Base-by-base conservation (phyloP, 37 sponge, comb jelly and placozoan genomes). In the Aplysina aerophoba region DNA sequence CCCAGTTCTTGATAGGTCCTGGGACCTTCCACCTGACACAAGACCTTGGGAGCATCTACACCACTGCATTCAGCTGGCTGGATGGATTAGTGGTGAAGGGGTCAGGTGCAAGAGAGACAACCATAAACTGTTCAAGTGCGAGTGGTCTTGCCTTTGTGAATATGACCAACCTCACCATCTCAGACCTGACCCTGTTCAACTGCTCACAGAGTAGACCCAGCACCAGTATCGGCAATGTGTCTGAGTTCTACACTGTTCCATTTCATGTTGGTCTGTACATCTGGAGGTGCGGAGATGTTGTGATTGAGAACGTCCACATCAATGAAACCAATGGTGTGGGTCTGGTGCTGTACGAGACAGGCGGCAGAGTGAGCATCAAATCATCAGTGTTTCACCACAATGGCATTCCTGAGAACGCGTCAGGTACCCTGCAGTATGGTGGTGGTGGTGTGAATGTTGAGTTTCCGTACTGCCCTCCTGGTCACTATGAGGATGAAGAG, bases 331-430 rank as follows among this genome's bases (percentile, higher is more conserved):
- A 27, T 1, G 71, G 71, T 69, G 71, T 69, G 28, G 71, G 71
- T 69, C 71, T 69, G 28, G 71, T 69, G 33, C 27, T 69, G 71
- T 69, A 69, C 6, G 71, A 69, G 71, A 69, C 71, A 34, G 71
- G 71, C 13, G 71, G 71, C 34, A 69, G 34, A 69, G 71, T 69
- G 34, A 17, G 17, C 17, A 35, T 69, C 71, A 69, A 12, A 6
- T 35, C 28, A 17, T 69, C 31, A 34, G 71, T 69, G 71, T 69
- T 69, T 35, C 34, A n/a, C 6, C 28, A 69, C 71, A 69, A 69
- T 69, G 71, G 35, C 30, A 69, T 69, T 17, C 71, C 71, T 69
- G 33, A 34, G 34, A 17, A 69, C 34, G 34, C 33, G 28, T 3
- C 34, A 69, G 33, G 6, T 25, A 35, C 28, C 34, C 71, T 35